These are phyloP conservation scores for Drosophila serrata DNA, from an alignment of 1,140 invertebrate species.

Conservation along the genomic window DNA sequence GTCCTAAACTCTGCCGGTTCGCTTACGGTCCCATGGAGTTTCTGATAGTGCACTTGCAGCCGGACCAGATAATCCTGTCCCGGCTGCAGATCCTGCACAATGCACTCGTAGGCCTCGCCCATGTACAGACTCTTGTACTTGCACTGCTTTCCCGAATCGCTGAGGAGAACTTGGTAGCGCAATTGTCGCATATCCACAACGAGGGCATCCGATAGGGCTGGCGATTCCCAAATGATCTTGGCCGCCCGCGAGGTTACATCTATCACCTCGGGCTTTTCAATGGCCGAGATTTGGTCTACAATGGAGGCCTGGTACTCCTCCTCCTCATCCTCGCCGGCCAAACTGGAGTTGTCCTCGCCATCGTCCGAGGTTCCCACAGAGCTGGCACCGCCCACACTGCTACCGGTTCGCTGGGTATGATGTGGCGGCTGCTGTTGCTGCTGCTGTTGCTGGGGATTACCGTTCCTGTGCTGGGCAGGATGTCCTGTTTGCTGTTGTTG, in stretches of 20 bases:
- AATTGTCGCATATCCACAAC: slow-evolving; percentile 87
- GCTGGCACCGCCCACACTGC: slow-evolving; percentile 85
- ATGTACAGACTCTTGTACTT: slow-evolving; percentile 93
- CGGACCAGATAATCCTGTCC: slow-evolving; percentile 93
- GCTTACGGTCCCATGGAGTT: slow-evolving; percentile 86
- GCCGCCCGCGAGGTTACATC: slow-evolving; percentile 92
- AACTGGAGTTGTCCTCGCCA: slow-evolving; percentile 89
- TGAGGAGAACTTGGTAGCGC: slow-evolving; percentile 91
- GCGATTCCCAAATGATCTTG: slow-evolving; percentile 91
- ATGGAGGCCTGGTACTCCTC: slow-evolving; percentile 88
- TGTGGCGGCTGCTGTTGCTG: slow-evolving; percentile 12
- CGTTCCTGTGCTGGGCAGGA: slow-evolving; percentile 36
- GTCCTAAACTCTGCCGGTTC: slow-evolving; percentile 88
- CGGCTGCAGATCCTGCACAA: slow-evolving; percentile 92
- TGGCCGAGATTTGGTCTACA: slow-evolving; percentile 90
- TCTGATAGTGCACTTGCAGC: slow-evolving; percentile 88
- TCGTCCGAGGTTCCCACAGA: slow-evolving; percentile 89
- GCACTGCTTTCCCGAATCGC: slow-evolving; percentile 91
- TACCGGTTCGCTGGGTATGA: slow-evolving; percentile 45
- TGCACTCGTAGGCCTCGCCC: slow-evolving; percentile 89
- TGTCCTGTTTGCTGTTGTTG: slow-evolving; percentile 25
- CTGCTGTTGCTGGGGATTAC: slow-evolving; percentile 15
- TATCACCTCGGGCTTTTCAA: slow-evolving; percentile 91
- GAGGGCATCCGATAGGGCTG: slow-evolving; percentile 87
- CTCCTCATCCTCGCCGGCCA: slow-evolving; percentile 87